Evolutionary conservation across 2,113 vertebrate species (phyloP), one percentile per base, ranked within the genome.

Genomic region (Arenaria interpres): DNA sequence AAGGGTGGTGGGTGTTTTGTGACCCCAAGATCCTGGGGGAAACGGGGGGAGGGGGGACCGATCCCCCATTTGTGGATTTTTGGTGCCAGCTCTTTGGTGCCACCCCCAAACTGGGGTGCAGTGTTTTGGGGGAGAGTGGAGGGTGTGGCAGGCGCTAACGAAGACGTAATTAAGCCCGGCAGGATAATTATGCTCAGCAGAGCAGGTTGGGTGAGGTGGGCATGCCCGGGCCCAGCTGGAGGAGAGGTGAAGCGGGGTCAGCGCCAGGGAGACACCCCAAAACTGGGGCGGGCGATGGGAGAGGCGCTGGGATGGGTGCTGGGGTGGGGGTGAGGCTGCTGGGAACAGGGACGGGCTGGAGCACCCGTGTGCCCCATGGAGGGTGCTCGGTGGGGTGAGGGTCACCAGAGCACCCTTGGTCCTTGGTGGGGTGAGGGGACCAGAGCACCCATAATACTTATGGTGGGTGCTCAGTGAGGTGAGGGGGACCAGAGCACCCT

Each of bases 131-230:
- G 64, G 64, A 53, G 43, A 30, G 33, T 2, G 1, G 74, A 72
- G 30, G 76, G 85, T 2, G 41, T 8, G 53, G 41, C 3, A 2
- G 84, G 76, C 7, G 7, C 66, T 85, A 93, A 91, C 22, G 4
- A 94, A 77, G 60, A 15, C 1, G 4, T 48, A 62, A 89, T 93
- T 93, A 95, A 86, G 63, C 63, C 72, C 2, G 22, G 2, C 21
- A 22, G 62, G 33, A 30, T 76, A 88, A 90, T 92, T 87, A 80
- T 37, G 54, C 15, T 12, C 3, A 56, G 92, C 14, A 1, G 81
- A 73, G 76, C 95, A 90, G 95, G 92, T 88, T 77, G 74, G 79
- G 95, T 11, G 43, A 82, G 95, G 69, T 7, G 21, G 91, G 82
- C 95, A 69, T 68, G 95, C 74, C 89, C 1, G 3, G 89, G 69